Evolutionary conservation across 2,888 invertebrate genomes (phyloP).

Genomic region (Ichneumoninae sp.): DNA sequence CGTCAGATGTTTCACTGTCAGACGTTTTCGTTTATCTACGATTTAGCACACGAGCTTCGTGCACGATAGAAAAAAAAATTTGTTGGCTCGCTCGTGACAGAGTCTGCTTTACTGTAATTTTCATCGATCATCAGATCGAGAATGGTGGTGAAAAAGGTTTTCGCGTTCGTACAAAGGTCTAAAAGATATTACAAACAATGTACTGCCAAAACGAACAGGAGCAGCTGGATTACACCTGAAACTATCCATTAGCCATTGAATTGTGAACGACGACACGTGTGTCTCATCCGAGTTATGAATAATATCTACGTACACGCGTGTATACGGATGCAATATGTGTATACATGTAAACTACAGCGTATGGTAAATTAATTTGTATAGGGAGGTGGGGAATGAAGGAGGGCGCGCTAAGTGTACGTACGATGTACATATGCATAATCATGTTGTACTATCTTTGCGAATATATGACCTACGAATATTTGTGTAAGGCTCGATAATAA

Average conservation of each 20-base stretch:
- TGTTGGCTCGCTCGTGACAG: not conserved
- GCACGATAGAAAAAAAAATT: not conserved
- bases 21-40: not conserved
- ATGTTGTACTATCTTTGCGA: constrained; percentile 72
- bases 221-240: constrained; percentile 28
- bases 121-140: constrained; percentile 9
- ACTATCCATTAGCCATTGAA: constrained; percentile 32
- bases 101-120: constrained; percentile 2
- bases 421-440: constrained; percentile 70
- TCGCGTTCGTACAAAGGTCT: constrained; percentile 54
- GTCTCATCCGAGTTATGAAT: constrained; percentile 46
- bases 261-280: constrained; percentile 19
- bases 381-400: constrained; percentile 60
- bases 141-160: not conserved
- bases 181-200: constrained; percentile 33
- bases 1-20: no score
- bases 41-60: not conserved
- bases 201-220: constrained; percentile 51
- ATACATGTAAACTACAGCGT: constrained; percentile 73
- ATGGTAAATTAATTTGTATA: constrained; percentile 78
- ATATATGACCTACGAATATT: constrained; percentile 68
- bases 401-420: constrained; percentile 57
- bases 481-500: constrained; percentile 79
- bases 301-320: constrained; percentile 58
- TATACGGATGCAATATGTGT: constrained; percentile 73